phyloP scores from a whole-genome alignment of 2,888 invertebrate genomes.

The Ormyrus thymus region DNA sequence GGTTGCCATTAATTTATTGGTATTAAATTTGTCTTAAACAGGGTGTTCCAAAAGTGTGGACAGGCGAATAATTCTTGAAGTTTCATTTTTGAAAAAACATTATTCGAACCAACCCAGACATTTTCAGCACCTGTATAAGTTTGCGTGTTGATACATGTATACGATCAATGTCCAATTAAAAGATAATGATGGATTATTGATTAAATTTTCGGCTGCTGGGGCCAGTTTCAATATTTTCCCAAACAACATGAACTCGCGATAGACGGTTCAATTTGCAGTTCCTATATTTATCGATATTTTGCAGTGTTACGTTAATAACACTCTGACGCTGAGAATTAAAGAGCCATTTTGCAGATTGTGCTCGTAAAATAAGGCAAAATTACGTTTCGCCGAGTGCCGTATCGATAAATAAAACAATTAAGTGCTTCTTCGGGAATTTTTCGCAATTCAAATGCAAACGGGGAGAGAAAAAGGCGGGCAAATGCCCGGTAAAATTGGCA shows the following conservation, averaged over 20 bases:
- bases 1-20: no score
- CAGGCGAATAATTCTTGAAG: no score
- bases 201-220: slow-evolving; percentile 31
- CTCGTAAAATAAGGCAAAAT: slow-evolving; percentile 7
- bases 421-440: no score
- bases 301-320: slow-evolving; percentile 18
- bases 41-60: no score
- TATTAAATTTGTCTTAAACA: no score
- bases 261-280: slow-evolving; percentile 31
- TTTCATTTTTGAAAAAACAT: no score
- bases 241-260: not conserved
- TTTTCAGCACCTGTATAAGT: slow-evolving; percentile 9
- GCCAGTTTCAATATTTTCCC: slow-evolving; percentile 34
- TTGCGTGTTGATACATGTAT: not conserved
- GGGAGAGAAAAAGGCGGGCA: no score
- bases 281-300: slow-evolving; percentile 33
- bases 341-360: not conserved
- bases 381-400: not conserved
- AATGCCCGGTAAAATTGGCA: no score
- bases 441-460: no score
- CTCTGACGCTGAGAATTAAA: slow-evolving; percentile 15
- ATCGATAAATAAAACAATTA: not conserved
- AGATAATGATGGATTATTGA: slow-evolving; percentile 37
- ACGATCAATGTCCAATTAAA: slow-evolving; percentile 32
- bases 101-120: not conserved